Conservation (phyloP, 2,888 invertebrate species). For the Therioaphis trifolii region DNA sequence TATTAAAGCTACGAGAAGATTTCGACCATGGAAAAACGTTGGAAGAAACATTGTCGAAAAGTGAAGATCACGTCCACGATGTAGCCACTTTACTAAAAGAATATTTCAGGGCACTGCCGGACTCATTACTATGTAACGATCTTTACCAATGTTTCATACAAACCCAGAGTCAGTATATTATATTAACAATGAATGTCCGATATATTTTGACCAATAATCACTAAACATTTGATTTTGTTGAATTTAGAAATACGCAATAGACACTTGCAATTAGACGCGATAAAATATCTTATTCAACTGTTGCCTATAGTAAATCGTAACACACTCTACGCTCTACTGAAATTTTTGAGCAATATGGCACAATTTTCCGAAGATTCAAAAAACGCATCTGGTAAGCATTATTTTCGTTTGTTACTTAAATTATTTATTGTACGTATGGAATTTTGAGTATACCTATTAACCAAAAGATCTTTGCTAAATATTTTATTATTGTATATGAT, state of each 20-base stretch:
- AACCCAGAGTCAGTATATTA: constrained; percentile 79
- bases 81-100: constrained; percentile 93
- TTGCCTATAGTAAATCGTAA: constrained; percentile 89
- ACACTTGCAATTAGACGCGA: constrained; percentile 82
- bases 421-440: no score
- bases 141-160: constrained; percentile 90
- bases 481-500: no score
- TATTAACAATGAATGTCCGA: background rate
- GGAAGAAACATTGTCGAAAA: constrained; percentile 76
- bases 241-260: constrained; percentile 66
- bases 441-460: no score
- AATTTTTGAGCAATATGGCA: constrained; percentile 83
- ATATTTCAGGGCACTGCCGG: constrained; percentile 91
- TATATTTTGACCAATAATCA: background rate
- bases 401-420: no score
- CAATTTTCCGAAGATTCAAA: constrained; percentile 77
- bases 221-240: background rate
- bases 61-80: constrained; percentile 90
- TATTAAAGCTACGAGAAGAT: constrained; percentile 82
- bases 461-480: no score
- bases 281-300: constrained; percentile 85
- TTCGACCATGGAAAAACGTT: constrained; percentile 81
- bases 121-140: constrained; percentile 88
- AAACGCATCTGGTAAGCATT: constrained; percentile 70
- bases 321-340: constrained; percentile 84